Percentiles rank a stretch among this genome's conserved stretches.
phyloP scores from a whole-genome alignment of 2,888 invertebrate genomes.

The Scaptodrosophila latifasciaeformis region DNA sequence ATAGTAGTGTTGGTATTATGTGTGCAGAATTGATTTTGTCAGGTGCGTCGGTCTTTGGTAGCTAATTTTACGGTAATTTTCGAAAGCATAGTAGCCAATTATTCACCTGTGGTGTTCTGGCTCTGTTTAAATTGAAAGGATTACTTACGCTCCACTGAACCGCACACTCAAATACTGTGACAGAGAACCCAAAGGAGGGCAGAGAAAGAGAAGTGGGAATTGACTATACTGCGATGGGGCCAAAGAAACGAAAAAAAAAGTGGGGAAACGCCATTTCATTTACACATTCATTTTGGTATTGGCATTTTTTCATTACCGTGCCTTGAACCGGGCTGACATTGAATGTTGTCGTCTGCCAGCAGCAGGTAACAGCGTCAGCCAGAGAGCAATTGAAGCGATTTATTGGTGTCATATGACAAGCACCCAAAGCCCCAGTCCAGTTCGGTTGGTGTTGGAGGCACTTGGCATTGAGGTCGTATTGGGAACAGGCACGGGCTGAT shows the following conservation, averaged over 20 bases:
- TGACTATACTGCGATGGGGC: background rate
- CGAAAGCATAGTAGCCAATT: conserved; percentile 62
- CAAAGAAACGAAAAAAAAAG: background rate
- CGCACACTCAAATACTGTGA: conserved; percentile 27
- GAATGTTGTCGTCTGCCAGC: conserved; percentile 26
- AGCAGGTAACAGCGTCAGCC: conserved; percentile 49
- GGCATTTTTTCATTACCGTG: conserved; percentile 59
- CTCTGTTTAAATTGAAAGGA: conserved; percentile 62
- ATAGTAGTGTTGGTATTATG: no score
- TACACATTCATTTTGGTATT: conserved; percentile 56
- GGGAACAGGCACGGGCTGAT: no score
- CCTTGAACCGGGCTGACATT: conserved; percentile 38
- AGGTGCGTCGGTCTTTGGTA: conserved; percentile 17
- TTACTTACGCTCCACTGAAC: conserved; percentile 58
- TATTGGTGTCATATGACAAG: conserved; percentile 69
- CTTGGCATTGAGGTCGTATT: no score
- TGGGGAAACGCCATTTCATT: conserved; percentile 27
- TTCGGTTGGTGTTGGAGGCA: background rate
- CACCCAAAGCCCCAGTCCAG: conserved; percentile 18
- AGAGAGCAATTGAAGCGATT: conserved; percentile 68
- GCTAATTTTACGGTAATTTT: conserved; percentile 69
- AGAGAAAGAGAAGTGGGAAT: no score
- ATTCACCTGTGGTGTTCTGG: conserved; percentile 51
- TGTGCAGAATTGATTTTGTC: no score
- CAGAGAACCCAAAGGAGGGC: background rate